phyloP scores from a whole-genome alignment of 2,113 vertebrate species.

The Osmerus mordax region DNA sequence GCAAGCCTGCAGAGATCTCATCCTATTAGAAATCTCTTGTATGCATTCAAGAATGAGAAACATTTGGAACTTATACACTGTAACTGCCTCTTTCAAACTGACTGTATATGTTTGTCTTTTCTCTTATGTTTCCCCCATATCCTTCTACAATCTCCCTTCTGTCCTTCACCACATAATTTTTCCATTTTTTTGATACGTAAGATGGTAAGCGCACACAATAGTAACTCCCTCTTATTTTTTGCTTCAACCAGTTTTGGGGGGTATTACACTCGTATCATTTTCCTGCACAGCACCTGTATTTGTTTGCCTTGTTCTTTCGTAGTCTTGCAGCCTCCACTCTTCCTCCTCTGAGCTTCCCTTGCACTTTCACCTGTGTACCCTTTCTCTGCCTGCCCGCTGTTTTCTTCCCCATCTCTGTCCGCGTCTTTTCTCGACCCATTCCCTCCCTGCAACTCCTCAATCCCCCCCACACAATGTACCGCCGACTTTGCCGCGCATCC shows the following conservation, averaged over 20 bases:
- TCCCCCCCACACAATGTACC: not conserved
- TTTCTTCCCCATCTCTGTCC: no score
- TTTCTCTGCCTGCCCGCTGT: not conserved
- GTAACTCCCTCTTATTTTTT: not conserved
- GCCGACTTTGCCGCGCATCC: not conserved
- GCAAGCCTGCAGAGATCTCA: no score
- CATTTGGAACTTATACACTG: not conserved
- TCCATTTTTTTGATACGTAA: not conserved
- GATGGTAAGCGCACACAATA: constrained; percentile 4
- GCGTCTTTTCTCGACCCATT: not conserved
- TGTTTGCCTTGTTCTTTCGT: not conserved
- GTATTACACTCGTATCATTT: constrained; percentile 8
- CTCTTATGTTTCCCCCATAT: constrained; percentile 26
- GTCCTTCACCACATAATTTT: constrained; percentile 27
- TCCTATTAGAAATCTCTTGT: not conserved
- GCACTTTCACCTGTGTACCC: not conserved
- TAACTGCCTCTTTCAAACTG: not conserved
- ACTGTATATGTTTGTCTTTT: not conserved
- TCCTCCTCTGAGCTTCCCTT: not conserved
- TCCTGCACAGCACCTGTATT: not conserved
- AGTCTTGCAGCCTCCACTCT: not conserved
- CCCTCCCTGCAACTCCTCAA: not conserved
- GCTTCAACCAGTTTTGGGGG: not conserved
- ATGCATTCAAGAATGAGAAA: not conserved
- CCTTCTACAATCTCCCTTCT: constrained; percentile 27